phyloP scores from a whole-genome alignment of 2,888 invertebrate species.

The Lasioglossum leucozonium region DNA sequence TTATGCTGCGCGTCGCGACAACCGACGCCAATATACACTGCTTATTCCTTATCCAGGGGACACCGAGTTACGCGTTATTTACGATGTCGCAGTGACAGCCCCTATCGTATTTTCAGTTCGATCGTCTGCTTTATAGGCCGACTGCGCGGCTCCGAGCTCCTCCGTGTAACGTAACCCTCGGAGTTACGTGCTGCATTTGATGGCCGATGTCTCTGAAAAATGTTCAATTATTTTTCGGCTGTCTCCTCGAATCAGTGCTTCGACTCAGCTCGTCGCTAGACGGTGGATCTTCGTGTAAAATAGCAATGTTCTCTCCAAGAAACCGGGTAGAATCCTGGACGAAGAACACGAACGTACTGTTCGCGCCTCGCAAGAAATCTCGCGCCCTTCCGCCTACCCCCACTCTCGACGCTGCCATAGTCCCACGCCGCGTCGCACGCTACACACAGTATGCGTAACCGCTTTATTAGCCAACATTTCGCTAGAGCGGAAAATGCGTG shows the following conservation, averaged over 20 bases:
- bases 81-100: conserved; percentile 53
- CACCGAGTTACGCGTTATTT: conserved; percentile 61
- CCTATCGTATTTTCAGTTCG: not conserved
- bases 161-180: not conserved
- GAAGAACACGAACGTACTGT: not conserved
- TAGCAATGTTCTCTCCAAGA: too few species aligned
- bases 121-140: conserved; percentile 32
- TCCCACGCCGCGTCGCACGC: too few species aligned
- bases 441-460: not conserved
- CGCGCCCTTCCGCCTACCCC: not conserved
- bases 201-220: not conserved
- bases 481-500: not conserved
- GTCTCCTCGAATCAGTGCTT: not conserved
- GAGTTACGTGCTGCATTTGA: not conserved
- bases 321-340: too few species aligned
- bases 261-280: not conserved
- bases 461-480: not conserved
- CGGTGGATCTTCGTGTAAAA: not conserved
- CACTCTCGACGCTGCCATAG: not conserved
- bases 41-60: conserved; percentile 51
- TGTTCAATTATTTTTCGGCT: not conserved
- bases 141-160: not conserved
- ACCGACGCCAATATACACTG: conserved; percentile 48
- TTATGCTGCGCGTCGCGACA: conserved; percentile 71
- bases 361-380: too few species aligned